phyloP scores from a whole-genome alignment of 2,113 vertebrate genomes.

The Dermatemys mawii region DNA sequence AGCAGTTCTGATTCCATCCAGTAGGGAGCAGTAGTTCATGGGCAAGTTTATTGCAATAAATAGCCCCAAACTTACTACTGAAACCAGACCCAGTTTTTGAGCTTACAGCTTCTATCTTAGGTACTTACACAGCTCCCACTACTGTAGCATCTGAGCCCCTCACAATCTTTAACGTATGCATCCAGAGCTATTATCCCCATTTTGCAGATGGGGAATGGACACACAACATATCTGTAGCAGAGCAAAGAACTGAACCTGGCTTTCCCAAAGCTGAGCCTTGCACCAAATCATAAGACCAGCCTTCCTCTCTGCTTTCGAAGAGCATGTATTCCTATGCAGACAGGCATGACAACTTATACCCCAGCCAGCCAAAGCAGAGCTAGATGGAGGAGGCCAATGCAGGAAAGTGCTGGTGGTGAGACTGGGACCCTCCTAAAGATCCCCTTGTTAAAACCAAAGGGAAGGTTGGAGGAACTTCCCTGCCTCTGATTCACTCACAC shows the following conservation, averaged over 20 bases:
- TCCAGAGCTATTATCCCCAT: neutral
- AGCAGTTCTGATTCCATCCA: neutral
- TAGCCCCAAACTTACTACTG: neutral
- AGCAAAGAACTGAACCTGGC: neutral
- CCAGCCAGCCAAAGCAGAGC: neutral
- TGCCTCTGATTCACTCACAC: neutral
- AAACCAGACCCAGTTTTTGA: neutral
- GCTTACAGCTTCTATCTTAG: neutral
- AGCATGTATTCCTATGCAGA: neutral
- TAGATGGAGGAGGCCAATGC: neutral
- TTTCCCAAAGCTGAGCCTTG: neutral
- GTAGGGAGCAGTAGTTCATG: neutral
- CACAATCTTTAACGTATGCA: neutral
- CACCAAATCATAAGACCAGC: neutral
- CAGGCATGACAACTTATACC: neutral
- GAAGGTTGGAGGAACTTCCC: neutral
- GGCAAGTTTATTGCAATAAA: neutral
- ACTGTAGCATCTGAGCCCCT: neutral
- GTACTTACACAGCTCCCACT: neutral
- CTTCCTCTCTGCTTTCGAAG: neutral
- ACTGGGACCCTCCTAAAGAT: neutral
- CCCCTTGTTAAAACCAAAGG: neutral
- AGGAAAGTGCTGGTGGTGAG: too few relatives aligned
- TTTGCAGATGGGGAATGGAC: neutral
- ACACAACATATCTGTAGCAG: neutral